These are phyloP conservation scores for Sphenodon punctatus DNA, from an alignment of 2,797 vertebrate genomes.

Conservation along the genomic window DNA sequence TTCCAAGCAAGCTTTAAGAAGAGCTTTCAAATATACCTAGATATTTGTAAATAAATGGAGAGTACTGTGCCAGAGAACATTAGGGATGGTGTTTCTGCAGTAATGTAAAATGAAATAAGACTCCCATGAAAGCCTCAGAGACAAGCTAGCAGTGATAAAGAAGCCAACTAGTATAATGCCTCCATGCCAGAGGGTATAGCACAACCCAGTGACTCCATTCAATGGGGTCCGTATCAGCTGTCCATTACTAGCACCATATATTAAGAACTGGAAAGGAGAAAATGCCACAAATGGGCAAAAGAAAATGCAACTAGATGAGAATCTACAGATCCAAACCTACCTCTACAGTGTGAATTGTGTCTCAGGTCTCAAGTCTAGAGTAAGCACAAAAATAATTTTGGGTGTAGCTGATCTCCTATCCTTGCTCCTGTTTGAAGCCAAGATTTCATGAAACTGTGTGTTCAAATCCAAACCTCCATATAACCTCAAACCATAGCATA, in stretches of 20 bases:
- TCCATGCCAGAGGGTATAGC: background rate
- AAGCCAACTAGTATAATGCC: background rate
- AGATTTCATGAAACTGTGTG: constrained; percentile 17
- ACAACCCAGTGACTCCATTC: background rate
- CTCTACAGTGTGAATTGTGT: background rate
- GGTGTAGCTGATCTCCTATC: constrained; percentile 4
- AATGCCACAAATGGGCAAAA: background rate
- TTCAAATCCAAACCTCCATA: constrained; percentile 25
- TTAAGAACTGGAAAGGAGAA: background rate
- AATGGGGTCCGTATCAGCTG: no score
- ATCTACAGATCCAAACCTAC: background rate
- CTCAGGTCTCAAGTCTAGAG: background rate
- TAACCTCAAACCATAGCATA: background rate
- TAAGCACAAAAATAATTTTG: background rate
- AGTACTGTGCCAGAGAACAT: background rate
- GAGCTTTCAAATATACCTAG: background rate
- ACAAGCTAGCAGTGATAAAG: background rate
- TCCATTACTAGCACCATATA: background rate
- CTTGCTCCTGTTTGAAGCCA: constrained; percentile 26
- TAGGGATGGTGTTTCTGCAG: background rate
- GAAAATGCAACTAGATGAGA: background rate
- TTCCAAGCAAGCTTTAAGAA: constrained; percentile 4
- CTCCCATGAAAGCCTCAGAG: background rate
- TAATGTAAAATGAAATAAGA: background rate
- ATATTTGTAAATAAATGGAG: background rate